Base-by-base conservation (phyloP, 2,797 vertebrate species). In the Acanthiza pusilla region DNA sequence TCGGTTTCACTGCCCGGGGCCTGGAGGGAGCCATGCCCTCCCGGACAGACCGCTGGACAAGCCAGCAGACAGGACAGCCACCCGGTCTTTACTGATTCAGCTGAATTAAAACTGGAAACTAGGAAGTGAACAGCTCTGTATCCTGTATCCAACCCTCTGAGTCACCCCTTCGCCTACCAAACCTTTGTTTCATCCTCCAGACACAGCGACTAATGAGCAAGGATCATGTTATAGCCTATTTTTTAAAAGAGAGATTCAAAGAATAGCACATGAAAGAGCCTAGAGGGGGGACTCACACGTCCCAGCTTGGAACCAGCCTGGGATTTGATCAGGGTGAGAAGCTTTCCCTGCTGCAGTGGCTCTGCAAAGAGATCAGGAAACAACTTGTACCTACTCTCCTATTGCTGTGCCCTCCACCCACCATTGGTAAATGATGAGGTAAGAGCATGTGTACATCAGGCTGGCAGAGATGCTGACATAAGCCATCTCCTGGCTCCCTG, bases 141-240 rank as follows among this genome's bases (percentile, higher is more conserved):
- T 88, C 92, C 88, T 95, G 58, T 54, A 93, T 94, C 85, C 89
- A 93, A 29, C 65, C 67, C 76, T 73, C 83, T 93, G 94, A 96
- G 88, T 96, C 94, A 96, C 74, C 60, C 10, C 1, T 60, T 90
- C 55, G 65, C 83, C 95, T 91, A 72, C 88, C 38, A 15, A 94
- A 85, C 91, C 89, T 88, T 79, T 55, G 70, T 55, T 89, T 88
- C 90, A 77, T 82, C 84, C 91, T 94, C 66, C 91, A 93, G 91
- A 91, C 74, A 54, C 45, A 22, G 55, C 67, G 21, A 40, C 50
- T 89, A 91, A 89, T 7, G 58, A 92, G 51, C 66, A 47, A 84
- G 66, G 32, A 87, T 84, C 91, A 27, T 21, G 47, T 58, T 89
- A 26, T 43, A 84, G 83, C 42, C 62, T 48, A 38, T 27, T 83